Evolutionary conservation across 2,113 vertebrate genomes (phyloP), one percentile per base, ranked within the genome.

Genomic region (Caranx ignobilis): DNA sequence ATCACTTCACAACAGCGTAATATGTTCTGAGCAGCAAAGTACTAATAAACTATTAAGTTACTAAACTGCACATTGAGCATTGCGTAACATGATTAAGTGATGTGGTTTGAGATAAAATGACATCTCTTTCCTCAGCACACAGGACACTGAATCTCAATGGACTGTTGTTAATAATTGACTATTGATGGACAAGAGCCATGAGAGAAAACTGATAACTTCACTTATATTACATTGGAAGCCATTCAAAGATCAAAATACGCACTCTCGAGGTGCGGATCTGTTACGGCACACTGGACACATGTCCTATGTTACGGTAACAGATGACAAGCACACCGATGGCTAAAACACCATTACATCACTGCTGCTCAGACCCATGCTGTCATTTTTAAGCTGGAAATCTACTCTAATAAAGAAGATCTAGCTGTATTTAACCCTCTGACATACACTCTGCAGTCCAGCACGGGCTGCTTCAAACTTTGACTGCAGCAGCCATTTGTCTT

Each of bases 141-240:
- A 31, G 55, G 19, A 75, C 71, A 67, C 69, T 48, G 77, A 70
- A 59, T 83, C 73, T 88, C 54, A 82, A 18, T 82, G 69, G 75
- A 63, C 37, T 63, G 47, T 73, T 60, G 72, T 93, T 41, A 91
- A 93, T 93, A 91, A 93, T 90, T 92, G 75, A 93, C 90, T 56
- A 64, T 68, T 3, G 63, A 65, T 72, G 75, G 62, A 68, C 69
- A 76, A 47, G 78, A 21, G 75, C 77, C 43, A 74, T 60, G 63
- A 48, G 41, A 50, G 87, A 73, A 87, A 89, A 74, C 45, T 41
- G 87, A 90, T 71, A 64, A 63, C 79, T 86, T 90, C 78, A 71
- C 80, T 91, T 80, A 68, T 61, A 85, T 87, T 83, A 88, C 76
- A 75, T 16, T 77, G 78, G 87, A 72, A 71, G 60, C 47, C 11